These are phyloP conservation scores for Mythimna pallens DNA, from an alignment of 2,888 invertebrate species.

Conservation along the genomic window DNA sequence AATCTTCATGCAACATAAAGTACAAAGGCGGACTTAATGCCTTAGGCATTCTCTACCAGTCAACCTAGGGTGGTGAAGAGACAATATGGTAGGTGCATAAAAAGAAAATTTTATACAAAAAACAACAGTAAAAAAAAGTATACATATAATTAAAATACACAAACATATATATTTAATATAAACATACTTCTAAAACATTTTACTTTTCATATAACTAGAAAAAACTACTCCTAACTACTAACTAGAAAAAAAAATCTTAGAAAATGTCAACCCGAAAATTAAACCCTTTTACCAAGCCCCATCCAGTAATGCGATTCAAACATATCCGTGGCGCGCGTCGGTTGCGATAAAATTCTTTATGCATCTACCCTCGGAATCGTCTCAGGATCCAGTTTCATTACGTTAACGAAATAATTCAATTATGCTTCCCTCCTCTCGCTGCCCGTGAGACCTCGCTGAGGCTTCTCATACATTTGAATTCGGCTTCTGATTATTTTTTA, in stretches of 20 bases:
- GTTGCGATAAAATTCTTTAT: slow-evolving; percentile 84
- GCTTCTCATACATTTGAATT: slow-evolving; percentile 61
- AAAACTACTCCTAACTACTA: no score
- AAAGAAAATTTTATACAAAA: no score
- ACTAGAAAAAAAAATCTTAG: neutral
- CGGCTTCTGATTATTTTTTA: slow-evolving; percentile 64
- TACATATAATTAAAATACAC: no score
- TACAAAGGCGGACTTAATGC: no score
- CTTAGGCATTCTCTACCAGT: no score
- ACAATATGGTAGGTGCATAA: no score
- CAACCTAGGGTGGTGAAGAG: no score
- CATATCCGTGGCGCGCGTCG: slow-evolving; percentile 39
- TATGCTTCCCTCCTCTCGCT: slow-evolving; percentile 69
- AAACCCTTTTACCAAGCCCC: slow-evolving; percentile 30
- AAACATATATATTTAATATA: no score
- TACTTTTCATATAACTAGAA: no score
- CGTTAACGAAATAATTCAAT: slow-evolving; percentile 88
- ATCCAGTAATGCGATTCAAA: slow-evolving; percentile 58
- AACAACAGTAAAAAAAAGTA: no score
- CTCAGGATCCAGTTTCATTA: slow-evolving; percentile 86
- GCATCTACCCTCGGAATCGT: slow-evolving; percentile 81
- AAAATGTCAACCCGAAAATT: neutral
- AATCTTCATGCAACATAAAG: no score
- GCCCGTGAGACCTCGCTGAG: slow-evolving; percentile 49
- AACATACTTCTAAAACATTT: no score